Conservation (phyloP, 2,113 vertebrate genomes). For the Podarcis muralis region DNA sequence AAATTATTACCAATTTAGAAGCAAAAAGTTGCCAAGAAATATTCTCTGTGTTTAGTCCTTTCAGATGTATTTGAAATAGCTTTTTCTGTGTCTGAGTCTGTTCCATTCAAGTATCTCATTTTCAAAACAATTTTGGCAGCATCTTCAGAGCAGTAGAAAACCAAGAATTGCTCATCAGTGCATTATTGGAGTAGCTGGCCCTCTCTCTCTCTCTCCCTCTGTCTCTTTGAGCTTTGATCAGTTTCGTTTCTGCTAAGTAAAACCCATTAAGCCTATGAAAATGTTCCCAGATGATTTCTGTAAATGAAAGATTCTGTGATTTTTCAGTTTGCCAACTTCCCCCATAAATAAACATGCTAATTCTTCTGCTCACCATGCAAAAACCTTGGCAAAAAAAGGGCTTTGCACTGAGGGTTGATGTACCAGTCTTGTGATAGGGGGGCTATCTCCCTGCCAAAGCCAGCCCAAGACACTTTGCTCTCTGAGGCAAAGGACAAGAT, state of each 20-base stretch:
- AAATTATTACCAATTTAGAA: background rate
- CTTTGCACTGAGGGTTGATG: background rate
- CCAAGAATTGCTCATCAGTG: fast-evolving
- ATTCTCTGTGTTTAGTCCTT: background rate
- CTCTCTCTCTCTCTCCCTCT: background rate
- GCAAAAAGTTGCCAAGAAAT: background rate
- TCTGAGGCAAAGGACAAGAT: too few relatives aligned
- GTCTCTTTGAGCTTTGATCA: background rate
- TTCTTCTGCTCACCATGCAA: background rate
- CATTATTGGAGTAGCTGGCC: background rate
- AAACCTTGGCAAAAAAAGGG: background rate
- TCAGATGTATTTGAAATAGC: background rate
- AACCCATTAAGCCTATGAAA: background rate
- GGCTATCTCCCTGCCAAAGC: background rate
- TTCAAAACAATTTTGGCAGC: background rate
- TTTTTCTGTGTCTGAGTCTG: background rate
- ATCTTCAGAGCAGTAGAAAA: background rate
- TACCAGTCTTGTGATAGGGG: background rate
- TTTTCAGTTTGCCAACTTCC: slow-evolving; percentile 18
- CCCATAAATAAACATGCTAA: background rate
- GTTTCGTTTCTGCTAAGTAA: background rate
- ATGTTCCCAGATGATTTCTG: slow-evolving; percentile 4
- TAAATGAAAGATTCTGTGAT: background rate
- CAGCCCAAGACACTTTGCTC: too few relatives aligned
- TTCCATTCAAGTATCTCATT: background rate